Percentiles rank a stretch among this genome's conserved stretches.
phyloP scores from a whole-genome alignment of 1,140 invertebrate species.

The Himalopsyche phryganea region DNA sequence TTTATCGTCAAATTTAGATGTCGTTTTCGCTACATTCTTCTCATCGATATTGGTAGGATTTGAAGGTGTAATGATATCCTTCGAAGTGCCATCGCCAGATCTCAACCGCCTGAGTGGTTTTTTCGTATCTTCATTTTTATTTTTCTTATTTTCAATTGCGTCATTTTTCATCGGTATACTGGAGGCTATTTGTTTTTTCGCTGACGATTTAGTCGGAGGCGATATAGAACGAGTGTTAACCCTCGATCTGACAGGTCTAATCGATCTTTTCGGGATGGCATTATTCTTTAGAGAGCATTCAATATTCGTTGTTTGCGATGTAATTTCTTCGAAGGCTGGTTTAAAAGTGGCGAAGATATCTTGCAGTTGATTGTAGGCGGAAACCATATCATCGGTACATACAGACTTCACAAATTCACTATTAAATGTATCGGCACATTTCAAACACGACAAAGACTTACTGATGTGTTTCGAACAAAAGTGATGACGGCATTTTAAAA shows the following conservation, averaged over 20 bases:
- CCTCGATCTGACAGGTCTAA: too few relatives aligned
- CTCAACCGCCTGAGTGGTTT: too few relatives aligned
- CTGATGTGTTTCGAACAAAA: slow-evolving; percentile 43
- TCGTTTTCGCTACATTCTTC: too few relatives aligned
- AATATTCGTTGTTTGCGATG: neutral
- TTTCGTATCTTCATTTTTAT: too few relatives aligned
- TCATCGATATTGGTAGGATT: too few relatives aligned
- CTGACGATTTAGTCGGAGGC: too few relatives aligned
- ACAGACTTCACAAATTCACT: slow-evolving; percentile 12
- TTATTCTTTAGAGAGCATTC: neutral
- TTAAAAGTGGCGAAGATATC: neutral
- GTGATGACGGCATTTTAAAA: slow-evolving; percentile 45
- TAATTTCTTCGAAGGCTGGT: neutral
- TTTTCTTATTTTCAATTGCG: neutral
- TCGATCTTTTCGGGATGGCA: too few relatives aligned
- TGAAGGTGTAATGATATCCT: too few relatives aligned
- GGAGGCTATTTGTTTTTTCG: too few relatives aligned
- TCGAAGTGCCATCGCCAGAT: too few relatives aligned
- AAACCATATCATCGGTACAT: slow-evolving; percentile 3
- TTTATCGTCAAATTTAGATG: too few relatives aligned
- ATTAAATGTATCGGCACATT: slow-evolving; percentile 35
- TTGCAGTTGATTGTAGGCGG: slow-evolving; percentile 3
- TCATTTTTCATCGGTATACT: neutral
- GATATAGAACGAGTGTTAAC: too few relatives aligned
- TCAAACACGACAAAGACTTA: slow-evolving; percentile 37